Base-by-base conservation (phyloP, 2,797 vertebrate species). In the Gadopsis marmoratus region DNA sequence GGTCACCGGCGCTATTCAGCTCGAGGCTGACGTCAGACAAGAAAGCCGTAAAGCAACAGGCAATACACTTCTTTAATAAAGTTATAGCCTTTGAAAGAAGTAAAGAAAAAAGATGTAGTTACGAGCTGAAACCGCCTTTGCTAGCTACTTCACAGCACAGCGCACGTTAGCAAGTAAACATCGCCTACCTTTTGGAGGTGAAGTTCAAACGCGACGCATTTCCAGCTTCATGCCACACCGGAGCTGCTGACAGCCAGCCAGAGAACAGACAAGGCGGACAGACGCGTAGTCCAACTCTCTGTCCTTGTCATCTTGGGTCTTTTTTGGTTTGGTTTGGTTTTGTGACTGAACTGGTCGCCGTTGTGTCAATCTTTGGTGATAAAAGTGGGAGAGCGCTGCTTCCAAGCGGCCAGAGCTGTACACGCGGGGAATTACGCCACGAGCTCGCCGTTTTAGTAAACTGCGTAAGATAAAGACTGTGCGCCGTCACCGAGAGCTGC, bases 161-260 rank as follows among this genome's bases (percentile, higher is more conserved):
- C 16, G n/a, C 33, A 12, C 3, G 26, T 33, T 21, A 71, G n/a
- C 21, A 66, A 56, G 65, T 3, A 66, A 63, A 69, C 56, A 50
- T 51, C 48, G 56, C 91, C 76, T 93, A 93, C 92, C 92, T 91
- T 87, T 21, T 17, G 11, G 51, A 72, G 56, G 48, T 76, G 74
- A 80, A 60, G 76, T 65, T 88, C 77, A 85, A 67, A 73, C 56
- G 43, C 63, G 74, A 66, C 55, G 47, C 23, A 39, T 77, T 70
- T 71, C 72, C 63, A 56, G 2, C 62, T 67, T 83, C 19, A n/a
- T 2, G 61, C 48, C 23, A 61, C 67, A 33, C 23, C 13, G 12
- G 14, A 31, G n/a, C 8, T 5, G 66, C 19, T 51, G 17, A 59
- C 47, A 64, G 51, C 53, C 76, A 4, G 23, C 51, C 16, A 66